phyloP scores from a whole-genome alignment of 2,113 vertebrate genomes.

The Seriola dumerili region DNA sequence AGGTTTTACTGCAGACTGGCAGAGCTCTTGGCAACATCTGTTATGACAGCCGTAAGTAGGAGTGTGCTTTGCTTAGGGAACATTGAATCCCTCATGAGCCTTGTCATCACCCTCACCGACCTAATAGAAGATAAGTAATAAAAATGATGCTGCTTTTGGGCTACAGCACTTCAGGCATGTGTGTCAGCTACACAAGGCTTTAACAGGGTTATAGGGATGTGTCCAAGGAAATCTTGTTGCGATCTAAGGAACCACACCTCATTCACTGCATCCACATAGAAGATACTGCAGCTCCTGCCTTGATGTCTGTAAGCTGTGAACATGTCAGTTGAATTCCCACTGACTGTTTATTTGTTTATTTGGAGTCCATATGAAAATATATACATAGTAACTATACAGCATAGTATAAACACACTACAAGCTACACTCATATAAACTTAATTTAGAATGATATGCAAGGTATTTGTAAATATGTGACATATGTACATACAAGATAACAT shows the following conservation, averaged over 20 bases:
- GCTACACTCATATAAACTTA: neutral
- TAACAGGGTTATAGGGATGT: neutral
- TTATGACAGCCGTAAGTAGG: conserved; percentile 98
- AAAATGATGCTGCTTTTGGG: neutral
- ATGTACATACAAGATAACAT: no score
- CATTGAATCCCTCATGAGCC: conserved; percentile 6
- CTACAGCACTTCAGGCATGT: neutral
- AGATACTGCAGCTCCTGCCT: neutral
- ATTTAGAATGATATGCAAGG: neutral
- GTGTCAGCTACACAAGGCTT: neutral
- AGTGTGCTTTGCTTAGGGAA: conserved; percentile 22
- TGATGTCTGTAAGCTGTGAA: neutral
- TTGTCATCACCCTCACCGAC: conserved; percentile 12
- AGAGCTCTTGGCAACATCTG: conserved; percentile 99
- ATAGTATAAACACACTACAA: neutral
- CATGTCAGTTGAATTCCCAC: neutral
- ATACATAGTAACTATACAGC: neutral
- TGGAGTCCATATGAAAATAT: neutral
- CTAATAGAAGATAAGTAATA: neutral
- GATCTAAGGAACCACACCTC: neutral
- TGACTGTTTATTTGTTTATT: neutral
- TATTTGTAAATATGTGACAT: no score
- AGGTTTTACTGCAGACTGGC: conserved; percentile 96
- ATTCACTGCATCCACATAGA: neutral
- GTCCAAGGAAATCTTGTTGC: neutral